phyloP scores from a whole-genome alignment of 2,888 invertebrate genomes.

The Steromphala cineraria region DNA sequence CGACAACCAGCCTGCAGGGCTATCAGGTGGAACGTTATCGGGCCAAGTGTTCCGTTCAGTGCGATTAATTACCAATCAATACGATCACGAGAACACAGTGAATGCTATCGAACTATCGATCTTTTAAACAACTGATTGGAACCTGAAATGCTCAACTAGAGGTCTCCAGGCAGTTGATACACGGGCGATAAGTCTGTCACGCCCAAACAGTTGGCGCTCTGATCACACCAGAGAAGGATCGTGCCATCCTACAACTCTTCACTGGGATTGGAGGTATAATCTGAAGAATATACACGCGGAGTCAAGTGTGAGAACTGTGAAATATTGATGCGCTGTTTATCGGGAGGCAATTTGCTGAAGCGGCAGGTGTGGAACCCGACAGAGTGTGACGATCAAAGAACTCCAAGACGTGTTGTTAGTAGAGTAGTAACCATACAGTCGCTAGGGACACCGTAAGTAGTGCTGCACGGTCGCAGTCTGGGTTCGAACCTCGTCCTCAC shows the following conservation, averaged over 20 bases:
- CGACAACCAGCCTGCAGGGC: too few relatives aligned
- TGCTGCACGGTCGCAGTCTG: too few relatives aligned
- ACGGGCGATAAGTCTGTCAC: not conserved
- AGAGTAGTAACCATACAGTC: not conserved
- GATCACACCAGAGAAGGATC: not conserved
- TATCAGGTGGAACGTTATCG: not conserved
- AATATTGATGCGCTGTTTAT: conserved; percentile 1
- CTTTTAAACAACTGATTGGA: conserved; percentile 1
- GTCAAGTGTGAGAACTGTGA: not conserved
- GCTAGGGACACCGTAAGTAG: not conserved
- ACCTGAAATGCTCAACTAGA: not conserved
- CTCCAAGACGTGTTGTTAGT: not conserved
- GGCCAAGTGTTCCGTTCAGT: not conserved
- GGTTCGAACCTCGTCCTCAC: too few relatives aligned
- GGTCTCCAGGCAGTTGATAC: not conserved
- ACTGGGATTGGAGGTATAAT: too few relatives aligned
- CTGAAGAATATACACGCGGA: too few relatives aligned
- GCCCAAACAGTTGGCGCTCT: not conserved
- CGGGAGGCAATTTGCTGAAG: not conserved
- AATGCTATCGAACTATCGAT: conserved; percentile 3
- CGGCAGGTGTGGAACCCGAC: not conserved
- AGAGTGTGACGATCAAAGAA: not conserved
- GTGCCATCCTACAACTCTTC: not conserved
- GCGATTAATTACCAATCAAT: conserved; percentile 15
- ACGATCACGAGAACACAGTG: not conserved